Base-by-base conservation (phyloP, 2,888 invertebrate genomes). In the Andrena bucephala region DNA sequence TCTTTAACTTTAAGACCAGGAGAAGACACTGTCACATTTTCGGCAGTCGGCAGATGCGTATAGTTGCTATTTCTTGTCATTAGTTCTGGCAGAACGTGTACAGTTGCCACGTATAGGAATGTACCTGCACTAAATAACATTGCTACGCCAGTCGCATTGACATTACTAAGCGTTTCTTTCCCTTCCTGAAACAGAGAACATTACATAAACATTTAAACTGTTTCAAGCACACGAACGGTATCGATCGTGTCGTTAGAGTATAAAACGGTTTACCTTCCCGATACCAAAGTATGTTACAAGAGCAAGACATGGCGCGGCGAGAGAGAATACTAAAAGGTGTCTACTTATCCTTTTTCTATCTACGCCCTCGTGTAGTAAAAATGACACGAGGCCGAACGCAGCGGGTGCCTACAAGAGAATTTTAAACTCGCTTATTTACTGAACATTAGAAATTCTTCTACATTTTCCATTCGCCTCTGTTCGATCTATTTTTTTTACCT, bases 121-220 rank as follows among this genome's bases (percentile, higher is more conserved):
- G 99, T 99, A 0, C 99, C 99, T 0, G 99, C 99, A 60, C 99
- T 99, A 94, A 99, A 99, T 50, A 99, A 94, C 99, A 99, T 99
- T 0, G 99, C 99, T 79, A 99, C 96, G 74, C 97, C 99, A 33
- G 99, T 99, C 1, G 98, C 98, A 92, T 99, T 98, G 66, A 98
- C 96, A 8, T 97, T 97, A 87, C 97, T 97, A 3, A 99, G 94
- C 0, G 97, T 97, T 94, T 98, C 98, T 92, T 99, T 98, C 90
- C 98, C 98, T 93, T 98, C 97, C 95, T 99, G 96, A 33, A 94
- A 94, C 84, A 27, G 10, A 65, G 27, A 60, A 77, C 16, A 42
- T 52, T 7, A 50, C 57, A 50, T 66, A 62, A 48, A 13, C 36
- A 48, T n/a, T 67, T 63, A 72, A 1, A 42, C 0, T 5, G 13